Conservation (phyloP, 2,797 vertebrate species). For the Thalassophryne amazonica region DNA sequence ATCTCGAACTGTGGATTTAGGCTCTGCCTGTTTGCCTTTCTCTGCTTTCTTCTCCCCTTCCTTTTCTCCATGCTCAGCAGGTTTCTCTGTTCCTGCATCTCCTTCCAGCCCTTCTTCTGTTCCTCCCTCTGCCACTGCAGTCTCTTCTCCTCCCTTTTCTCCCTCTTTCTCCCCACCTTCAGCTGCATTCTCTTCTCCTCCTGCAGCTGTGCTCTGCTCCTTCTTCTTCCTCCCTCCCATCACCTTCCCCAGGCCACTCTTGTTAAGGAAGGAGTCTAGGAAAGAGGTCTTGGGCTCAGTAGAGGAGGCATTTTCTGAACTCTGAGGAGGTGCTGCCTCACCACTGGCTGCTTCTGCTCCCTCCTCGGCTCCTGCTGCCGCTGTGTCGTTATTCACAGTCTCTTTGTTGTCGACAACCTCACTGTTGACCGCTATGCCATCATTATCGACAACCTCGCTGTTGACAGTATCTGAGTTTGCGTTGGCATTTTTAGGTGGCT, state of each 20-base stretch:
- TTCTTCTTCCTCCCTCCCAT: slow-evolving; percentile 81
- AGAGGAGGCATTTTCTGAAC: slow-evolving; percentile 42
- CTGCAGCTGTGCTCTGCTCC: slow-evolving; percentile 50
- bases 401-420: slow-evolving; percentile 51
- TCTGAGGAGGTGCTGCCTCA: slow-evolving; percentile 34
- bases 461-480: slow-evolving; percentile 54
- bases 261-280: slow-evolving; percentile 82
- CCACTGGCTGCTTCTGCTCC: slow-evolving; percentile 22
- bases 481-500: slow-evolving; percentile 22
- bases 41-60: slow-evolving; percentile 72
- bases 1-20: slow-evolving; percentile 75
- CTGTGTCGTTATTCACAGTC: slow-evolving; percentile 53
- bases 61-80: slow-evolving; percentile 69
- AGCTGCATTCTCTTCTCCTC: slow-evolving; percentile 42
- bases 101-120: slow-evolving; percentile 58
- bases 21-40: slow-evolving; percentile 70
- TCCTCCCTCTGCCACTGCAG: slow-evolving; percentile 35
- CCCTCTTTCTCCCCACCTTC: slow-evolving; percentile 59
- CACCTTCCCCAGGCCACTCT: slow-evolving; percentile 81
- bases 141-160: slow-evolving; percentile 58
- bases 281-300: slow-evolving; percentile 76
- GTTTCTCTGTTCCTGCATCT: slow-evolving; percentile 64
- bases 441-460: slow-evolving; percentile 38
- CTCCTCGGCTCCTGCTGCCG: slow-evolving; percentile 14
- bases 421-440: neutral